Percentiles rank a stretch among this genome's conserved stretches.
Conservation (phyloP, 1,140 invertebrate species). For the Pseudomyrmex sp. region DNA sequence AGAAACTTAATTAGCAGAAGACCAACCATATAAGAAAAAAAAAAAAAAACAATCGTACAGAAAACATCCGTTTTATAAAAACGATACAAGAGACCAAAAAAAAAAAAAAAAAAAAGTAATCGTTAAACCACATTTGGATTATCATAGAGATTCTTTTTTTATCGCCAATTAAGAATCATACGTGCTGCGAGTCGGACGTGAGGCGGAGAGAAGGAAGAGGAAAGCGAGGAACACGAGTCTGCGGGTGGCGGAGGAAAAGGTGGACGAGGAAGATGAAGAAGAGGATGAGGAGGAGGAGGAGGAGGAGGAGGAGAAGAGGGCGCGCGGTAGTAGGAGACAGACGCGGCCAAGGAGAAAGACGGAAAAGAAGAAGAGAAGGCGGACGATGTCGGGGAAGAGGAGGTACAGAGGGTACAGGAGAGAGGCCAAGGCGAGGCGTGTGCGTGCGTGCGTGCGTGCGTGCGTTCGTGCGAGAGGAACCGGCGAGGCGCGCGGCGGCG, state of each 20-base stretch:
- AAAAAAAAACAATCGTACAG: no score
- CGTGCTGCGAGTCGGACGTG: background rate
- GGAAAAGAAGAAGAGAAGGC: conserved; percentile 44
- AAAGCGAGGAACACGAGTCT: conserved; percentile 19
- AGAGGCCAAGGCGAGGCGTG: conserved; percentile 73
- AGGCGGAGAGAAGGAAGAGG: conserved; percentile 20
- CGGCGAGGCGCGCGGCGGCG: conserved; percentile 28
- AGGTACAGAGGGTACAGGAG: conserved; percentile 50
- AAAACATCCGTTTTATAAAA: background rate
- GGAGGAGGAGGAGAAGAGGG: background rate
- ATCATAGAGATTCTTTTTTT: background rate
- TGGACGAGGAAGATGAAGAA: conserved; percentile 1
- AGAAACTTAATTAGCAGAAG: no score
- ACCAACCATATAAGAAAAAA: no score
- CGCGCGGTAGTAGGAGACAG: conserved; percentile 57
- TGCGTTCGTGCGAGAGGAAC: conserved; percentile 64
- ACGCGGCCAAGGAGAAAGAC: conserved; percentile 51
- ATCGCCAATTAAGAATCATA: conserved; percentile 21
- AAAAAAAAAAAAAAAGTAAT: background rate
- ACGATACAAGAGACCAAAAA: background rate
- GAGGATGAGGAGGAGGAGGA: conserved; percentile 51
- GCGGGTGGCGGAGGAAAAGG: conserved; percentile 1
- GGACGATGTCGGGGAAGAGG: conserved; percentile 64
- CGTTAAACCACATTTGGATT: background rate
- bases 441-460: background rate